Percentiles rank a stretch among this genome's conserved stretches.
Evolutionary conservation across 2,113 vertebrate species (phyloP).

Genomic region (Circaetus cinerascens): DNA sequence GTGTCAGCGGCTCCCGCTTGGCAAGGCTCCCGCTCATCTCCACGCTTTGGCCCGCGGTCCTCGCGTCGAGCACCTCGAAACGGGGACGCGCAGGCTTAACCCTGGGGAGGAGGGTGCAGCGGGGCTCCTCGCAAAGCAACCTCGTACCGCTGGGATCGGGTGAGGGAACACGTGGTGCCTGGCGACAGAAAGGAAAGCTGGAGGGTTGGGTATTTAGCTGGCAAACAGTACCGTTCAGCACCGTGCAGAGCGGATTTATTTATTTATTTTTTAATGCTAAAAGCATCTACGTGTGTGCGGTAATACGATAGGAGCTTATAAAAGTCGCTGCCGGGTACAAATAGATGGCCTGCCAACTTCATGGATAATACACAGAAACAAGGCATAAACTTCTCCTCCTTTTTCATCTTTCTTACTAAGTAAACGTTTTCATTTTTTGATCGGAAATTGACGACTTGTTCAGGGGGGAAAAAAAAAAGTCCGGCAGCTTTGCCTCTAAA

Average conservation of each 20-base stretch:
- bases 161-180: not conserved
- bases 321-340: not conserved
- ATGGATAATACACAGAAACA: not conserved
- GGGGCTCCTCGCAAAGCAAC: not conserved
- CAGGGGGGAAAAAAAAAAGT: too few species aligned
- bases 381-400: not conserved
- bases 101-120: not conserved
- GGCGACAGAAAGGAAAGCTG: accelerated
- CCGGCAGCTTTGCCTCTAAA: not conserved
- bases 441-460: not conserved
- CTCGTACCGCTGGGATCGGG: accelerated
- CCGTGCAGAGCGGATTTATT: not conserved
- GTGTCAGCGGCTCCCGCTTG: not conserved
- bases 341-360: not conserved
- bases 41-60: accelerated
- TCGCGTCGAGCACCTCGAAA: not conserved
- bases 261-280: not conserved
- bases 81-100: accelerated
- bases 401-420: not conserved
- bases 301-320: not conserved
- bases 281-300: not conserved
- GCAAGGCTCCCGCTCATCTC: not conserved
- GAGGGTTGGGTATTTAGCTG: not conserved
- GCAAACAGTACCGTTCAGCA: not conserved
- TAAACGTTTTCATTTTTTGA: not conserved